Conservation (phyloP, 2,113 vertebrate genomes). For the Pollimyrus isidori region DNA sequence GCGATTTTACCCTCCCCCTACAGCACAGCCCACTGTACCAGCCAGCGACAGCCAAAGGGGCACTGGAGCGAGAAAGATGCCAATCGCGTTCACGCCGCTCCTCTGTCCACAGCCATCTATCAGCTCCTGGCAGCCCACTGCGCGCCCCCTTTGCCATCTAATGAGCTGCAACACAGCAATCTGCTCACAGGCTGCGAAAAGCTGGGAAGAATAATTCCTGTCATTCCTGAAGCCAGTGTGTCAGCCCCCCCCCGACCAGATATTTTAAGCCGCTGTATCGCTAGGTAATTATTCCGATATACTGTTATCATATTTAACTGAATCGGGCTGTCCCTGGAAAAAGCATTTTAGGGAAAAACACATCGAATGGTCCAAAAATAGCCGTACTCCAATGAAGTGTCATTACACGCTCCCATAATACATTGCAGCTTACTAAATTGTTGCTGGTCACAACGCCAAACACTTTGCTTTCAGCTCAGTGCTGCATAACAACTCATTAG, state of each 20-base stretch:
- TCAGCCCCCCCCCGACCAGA: neutral
- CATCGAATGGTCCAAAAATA: neutral
- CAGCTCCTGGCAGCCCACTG: constrained; percentile 28
- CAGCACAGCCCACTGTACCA: constrained; percentile 7
- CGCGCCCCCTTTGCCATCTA: constrained; percentile 31
- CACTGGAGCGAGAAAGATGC: constrained; percentile 24
- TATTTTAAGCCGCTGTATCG: neutral
- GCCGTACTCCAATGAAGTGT: neutral
- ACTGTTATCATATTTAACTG: neutral
- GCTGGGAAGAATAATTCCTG: neutral
- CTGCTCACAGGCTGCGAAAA: constrained; percentile 23
- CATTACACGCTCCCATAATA: neutral
- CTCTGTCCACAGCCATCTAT: constrained; percentile 23
- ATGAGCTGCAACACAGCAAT: constrained; percentile 40
- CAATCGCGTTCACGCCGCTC: constrained; percentile 14
- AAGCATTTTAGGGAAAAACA: neutral
- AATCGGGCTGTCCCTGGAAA: neutral
- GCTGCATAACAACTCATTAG: constrained; percentile 38
- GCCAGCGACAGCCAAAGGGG: constrained; percentile 32
- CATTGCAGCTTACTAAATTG: neutral
- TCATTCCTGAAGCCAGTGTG: neutral
- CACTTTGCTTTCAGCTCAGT: constrained; percentile 19
- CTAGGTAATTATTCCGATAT: neutral
- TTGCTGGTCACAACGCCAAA: constrained; percentile 22
- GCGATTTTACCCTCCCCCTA: neutral